phyloP scores from a whole-genome alignment of 2,888 invertebrate genomes.

The Scotopteryx bipunctaria region DNA sequence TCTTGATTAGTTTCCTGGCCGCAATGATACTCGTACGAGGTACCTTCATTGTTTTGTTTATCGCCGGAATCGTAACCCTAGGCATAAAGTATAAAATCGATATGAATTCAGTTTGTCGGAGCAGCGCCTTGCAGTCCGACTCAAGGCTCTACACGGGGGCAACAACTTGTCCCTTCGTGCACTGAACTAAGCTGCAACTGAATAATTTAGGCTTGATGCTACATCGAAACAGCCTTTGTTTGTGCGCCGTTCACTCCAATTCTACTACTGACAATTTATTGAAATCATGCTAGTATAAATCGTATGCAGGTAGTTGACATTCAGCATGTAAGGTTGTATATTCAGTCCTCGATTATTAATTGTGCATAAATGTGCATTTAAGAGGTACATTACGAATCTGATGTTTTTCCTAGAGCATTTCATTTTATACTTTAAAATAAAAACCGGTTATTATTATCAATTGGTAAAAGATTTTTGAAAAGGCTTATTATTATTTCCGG shows the following conservation, averaged over 20 bases:
- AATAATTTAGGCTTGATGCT: constrained; percentile 53
- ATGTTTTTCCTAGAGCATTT: too few relatives aligned
- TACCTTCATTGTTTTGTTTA: constrained; percentile 32
- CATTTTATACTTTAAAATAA: too few relatives aligned
- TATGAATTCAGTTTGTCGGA: constrained; percentile 38
- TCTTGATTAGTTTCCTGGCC: constrained; percentile 34
- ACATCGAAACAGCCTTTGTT: constrained; percentile 35
- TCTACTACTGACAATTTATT: constrained; percentile 21
- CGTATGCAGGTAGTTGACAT: constrained; percentile 2
- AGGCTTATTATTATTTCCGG: not conserved
- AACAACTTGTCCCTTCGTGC: constrained; percentile 70
- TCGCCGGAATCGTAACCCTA: constrained; percentile 23
- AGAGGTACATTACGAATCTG: too few relatives aligned
- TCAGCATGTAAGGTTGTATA: not conserved
- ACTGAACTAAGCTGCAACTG: constrained; percentile 64
- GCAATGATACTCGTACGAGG: constrained; percentile 33
- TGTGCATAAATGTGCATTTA: not conserved
- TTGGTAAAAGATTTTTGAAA: not conserved
- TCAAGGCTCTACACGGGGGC: constrained; percentile 64
- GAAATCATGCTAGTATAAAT: constrained; percentile 10
- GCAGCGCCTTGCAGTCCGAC: constrained; percentile 49
- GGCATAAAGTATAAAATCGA: constrained; percentile 33
- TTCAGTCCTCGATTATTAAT: not conserved
- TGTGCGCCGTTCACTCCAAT: constrained; percentile 21
- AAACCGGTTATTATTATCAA: constrained; percentile 1